phyloP scores from a whole-genome alignment of 1,140 invertebrate species.

The Gonatopus flavifemur region DNA sequence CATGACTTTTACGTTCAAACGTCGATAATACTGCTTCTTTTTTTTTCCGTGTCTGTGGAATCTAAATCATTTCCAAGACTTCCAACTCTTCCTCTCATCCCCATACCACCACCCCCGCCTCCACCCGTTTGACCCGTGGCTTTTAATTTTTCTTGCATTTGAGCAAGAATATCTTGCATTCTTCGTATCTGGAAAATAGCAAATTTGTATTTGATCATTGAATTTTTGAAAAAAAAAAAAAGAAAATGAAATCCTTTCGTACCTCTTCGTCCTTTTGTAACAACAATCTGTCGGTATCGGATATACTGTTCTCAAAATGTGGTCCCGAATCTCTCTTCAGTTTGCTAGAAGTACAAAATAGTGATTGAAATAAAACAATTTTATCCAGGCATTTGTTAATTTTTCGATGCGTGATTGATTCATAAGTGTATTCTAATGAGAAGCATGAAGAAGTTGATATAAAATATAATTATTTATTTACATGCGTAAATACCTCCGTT shows the following conservation, averaged over 20 bases:
- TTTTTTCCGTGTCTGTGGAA: conserved; percentile 60
- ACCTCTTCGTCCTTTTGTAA: conserved; percentile 94
- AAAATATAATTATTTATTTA: conserved; percentile 50
- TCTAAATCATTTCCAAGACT: conserved; percentile 53
- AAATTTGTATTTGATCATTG: conserved; percentile 12
- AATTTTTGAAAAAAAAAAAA: neutral
- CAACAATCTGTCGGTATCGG: conserved; percentile 82
- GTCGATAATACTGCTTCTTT: conserved; percentile 80
- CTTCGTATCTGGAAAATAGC: conserved; percentile 73
- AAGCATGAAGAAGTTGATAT: too few relatives aligned
- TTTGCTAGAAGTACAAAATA: too few relatives aligned
- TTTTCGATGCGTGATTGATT: too few relatives aligned
- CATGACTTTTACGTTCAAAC: conserved; percentile 57
- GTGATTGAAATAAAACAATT: too few relatives aligned
- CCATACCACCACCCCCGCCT: conserved; percentile 32
- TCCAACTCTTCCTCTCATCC: conserved; percentile 47
- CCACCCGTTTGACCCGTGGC: conserved; percentile 66
- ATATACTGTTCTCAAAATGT: conserved; percentile 74
- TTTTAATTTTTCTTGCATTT: conserved; percentile 96
- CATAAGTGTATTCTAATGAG: too few relatives aligned
- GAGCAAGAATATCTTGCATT: conserved; percentile 95
- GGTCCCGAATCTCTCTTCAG: conserved; percentile 80
- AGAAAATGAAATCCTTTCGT: conserved; percentile 21
- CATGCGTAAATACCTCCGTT: conserved; percentile 69
- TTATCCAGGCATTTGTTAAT: too few relatives aligned